These are phyloP conservation scores for Parauchenoglanis ngamensis DNA, from an alignment of 2,797 vertebrate genomes.

Conservation along the genomic window DNA sequence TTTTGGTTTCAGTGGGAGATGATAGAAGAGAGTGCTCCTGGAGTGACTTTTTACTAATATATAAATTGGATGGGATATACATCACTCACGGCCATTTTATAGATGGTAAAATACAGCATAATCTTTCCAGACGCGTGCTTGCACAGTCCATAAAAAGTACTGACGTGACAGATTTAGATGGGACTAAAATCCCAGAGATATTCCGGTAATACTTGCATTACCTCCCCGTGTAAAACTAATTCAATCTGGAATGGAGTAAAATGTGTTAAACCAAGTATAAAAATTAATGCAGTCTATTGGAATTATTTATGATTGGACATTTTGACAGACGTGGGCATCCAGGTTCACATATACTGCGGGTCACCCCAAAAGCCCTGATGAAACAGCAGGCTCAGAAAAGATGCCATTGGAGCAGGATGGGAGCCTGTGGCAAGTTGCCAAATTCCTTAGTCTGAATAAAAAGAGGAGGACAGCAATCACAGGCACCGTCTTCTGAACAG, in stretches of 20 bases:
- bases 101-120: slow-evolving; percentile 22
- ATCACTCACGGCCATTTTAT: slow-evolving; percentile 16
- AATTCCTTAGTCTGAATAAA: slow-evolving; percentile 43
- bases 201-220: background rate
- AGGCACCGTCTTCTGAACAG: background rate
- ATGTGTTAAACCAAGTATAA: slow-evolving; percentile 14
- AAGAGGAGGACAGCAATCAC: slow-evolving; percentile 30
- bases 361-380: slow-evolving; percentile 16
- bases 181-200: slow-evolving; percentile 10
- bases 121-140: slow-evolving; percentile 13
- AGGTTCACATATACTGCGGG: background rate
- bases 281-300: background rate
- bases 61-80: slow-evolving; percentile 2
- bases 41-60: slow-evolving; percentile 19
- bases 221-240: background rate
- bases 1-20: background rate
- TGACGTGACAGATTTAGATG: slow-evolving; percentile 13
- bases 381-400: slow-evolving; percentile 19
- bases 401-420: slow-evolving; percentile 34
- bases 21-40: background rate
- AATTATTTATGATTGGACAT: slow-evolving; percentile 34
- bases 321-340: background rate
- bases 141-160: slow-evolving; percentile 14
- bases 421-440: slow-evolving; percentile 55
- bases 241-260: background rate